Evolutionary conservation across 1,140 invertebrate species (phyloP), one percentile per base, ranked within the genome.

Genomic region (Leptopilina boulardi): DNA sequence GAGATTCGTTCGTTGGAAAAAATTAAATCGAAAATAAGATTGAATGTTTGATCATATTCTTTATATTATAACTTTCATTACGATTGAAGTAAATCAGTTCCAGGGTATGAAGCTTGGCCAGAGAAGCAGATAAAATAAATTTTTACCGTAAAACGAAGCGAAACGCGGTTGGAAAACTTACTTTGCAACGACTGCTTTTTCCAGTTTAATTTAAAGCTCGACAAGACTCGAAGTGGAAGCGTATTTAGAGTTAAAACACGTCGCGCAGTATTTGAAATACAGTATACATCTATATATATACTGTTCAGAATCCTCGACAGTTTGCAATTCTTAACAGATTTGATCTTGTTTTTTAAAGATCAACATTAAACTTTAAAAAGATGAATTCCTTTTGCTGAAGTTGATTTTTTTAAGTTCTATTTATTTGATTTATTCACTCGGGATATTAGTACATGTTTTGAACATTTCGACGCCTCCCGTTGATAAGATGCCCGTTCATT

Each of bases 51-150:
- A 6, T 5, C 3, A 66, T n/a, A 66, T 66, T 42, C 77, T 75
- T 72, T 77, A 77, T 76, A n/a, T n/a, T n/a, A n/a, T 76, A 77
- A 72, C 66, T 26, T 71, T 73, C 75, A 73, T 75, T 56, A 77
- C 76, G 73, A 73, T 74, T 56, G 72, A 59, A 44, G 47, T 75
- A 72, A 77, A 77, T 80, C 79, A 80, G 21, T 66, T 70, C 71
- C 76, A 73, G 26, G 30, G 59, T n/a, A n/a, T 59, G 51, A 78
- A 42, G 21, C 73, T 73, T 15, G 6, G 10, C 3, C 44, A 30
- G 26, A 73, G 23, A 47, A 23, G n/a, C 38, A 38, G 70, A 72
- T 71, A 77, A 76, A 80, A 76, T 78, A 76, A 80, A 78, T 78
- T 74, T 76, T 42, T 21, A 26, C 21, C 47, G 51, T 26, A 26